Conservation (phyloP, 2,113 vertebrate genomes). For the Toxotes chatareus region DNA sequence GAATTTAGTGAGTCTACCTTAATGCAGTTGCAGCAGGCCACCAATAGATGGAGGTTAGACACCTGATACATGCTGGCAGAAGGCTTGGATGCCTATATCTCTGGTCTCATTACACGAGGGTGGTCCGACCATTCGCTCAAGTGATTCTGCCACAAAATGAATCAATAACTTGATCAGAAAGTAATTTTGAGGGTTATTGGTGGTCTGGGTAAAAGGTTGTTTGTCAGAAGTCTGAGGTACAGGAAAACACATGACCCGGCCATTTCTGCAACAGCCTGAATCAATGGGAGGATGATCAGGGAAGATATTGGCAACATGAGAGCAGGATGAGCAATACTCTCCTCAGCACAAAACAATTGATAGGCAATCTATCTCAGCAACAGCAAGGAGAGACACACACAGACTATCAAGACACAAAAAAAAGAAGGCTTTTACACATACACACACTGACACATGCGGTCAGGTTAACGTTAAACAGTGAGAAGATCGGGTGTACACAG, state of each 20-base stretch:
- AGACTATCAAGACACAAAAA: slow-evolving; percentile 2
- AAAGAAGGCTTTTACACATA: background rate
- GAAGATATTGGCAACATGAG: slow-evolving; percentile 78
- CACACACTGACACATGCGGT: background rate
- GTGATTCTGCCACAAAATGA: slow-evolving; percentile 49
- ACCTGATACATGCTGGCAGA: background rate
- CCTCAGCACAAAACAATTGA: slow-evolving; percentile 73
- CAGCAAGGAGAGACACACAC: slow-evolving; percentile 30
- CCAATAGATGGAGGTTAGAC: background rate
- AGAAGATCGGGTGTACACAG: background rate
- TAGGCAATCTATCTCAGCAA: slow-evolving; percentile 74
- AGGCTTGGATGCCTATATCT: background rate
- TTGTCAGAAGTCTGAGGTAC: slow-evolving; percentile 53
- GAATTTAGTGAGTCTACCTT: background rate
- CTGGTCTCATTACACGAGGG: slow-evolving; percentile 9
- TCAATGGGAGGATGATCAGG: slow-evolving; percentile 77
- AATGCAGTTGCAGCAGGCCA: background rate
- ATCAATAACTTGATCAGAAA: slow-evolving; percentile 78
- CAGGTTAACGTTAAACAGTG: background rate
- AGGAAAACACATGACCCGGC: slow-evolving; percentile 63
- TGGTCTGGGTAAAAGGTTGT: slow-evolving; percentile 61
- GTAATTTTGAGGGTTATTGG: slow-evolving; percentile 67
- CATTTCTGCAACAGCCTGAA: slow-evolving; percentile 58
- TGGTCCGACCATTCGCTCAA: slow-evolving; percentile 21
- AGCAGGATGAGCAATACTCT: slow-evolving; percentile 66